Conservation (phyloP, 2,888 invertebrate genomes). For the Amphipyra berbera region DNA sequence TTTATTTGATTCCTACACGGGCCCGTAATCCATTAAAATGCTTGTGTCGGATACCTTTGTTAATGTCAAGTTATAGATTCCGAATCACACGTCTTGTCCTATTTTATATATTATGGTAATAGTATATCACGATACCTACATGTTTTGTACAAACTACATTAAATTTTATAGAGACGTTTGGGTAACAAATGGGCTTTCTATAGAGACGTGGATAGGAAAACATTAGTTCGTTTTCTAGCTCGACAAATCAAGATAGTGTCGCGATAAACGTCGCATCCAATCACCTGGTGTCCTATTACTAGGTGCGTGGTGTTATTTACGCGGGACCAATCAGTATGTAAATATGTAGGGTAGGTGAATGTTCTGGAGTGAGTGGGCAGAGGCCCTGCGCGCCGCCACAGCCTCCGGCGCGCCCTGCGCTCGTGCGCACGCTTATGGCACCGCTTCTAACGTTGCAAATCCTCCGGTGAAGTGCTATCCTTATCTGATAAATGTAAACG, state of each 20-base stretch:
- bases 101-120: slow-evolving; percentile 35
- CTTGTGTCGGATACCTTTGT: neutral
- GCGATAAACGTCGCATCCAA: slow-evolving; percentile 79
- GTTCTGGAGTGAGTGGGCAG: slow-evolving; percentile 86
- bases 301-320: slow-evolving; percentile 80
- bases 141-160: slow-evolving; percentile 57
- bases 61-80: slow-evolving; percentile 20
- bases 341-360: slow-evolving; percentile 88
- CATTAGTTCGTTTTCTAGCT: slow-evolving; percentile 69
- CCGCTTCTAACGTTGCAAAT: slow-evolving; percentile 60
- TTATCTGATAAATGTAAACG: slow-evolving; percentile 49
- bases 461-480: slow-evolving; percentile 56
- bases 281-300: slow-evolving; percentile 80
- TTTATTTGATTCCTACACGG: too few relatives aligned
- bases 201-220: slow-evolving; percentile 70
- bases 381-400: slow-evolving; percentile 73
- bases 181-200: slow-evolving; percentile 73
- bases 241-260: slow-evolving; percentile 84
- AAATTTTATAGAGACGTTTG: slow-evolving; percentile 76
- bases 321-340: slow-evolving; percentile 86
- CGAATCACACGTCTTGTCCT: slow-evolving; percentile 14
- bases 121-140: slow-evolving; percentile 43
- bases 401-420: slow-evolving; percentile 81
- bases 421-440: slow-evolving; percentile 80
- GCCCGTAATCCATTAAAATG: too few relatives aligned